Conservation (phyloP, 2,888 invertebrate genomes). For the Leuctra nigra region DNA sequence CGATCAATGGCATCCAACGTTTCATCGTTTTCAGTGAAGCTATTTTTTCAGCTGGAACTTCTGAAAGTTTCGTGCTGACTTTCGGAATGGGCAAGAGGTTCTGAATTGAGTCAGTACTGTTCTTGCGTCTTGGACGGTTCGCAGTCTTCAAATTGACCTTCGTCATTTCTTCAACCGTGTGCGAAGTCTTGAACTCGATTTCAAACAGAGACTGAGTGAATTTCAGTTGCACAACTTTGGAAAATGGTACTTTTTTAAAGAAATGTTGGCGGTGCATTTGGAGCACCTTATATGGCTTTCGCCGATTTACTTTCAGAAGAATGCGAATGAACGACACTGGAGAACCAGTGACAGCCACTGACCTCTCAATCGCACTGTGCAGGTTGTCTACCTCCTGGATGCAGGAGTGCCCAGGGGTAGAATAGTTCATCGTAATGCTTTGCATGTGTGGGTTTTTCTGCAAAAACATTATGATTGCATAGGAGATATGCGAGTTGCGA, state of each 20-base stretch:
- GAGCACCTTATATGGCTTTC: constrained; percentile 9
- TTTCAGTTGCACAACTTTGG: background rate
- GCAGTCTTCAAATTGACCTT: background rate
- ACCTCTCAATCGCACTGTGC: constrained; percentile 7
- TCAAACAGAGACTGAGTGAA: background rate
- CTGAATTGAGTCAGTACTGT: background rate
- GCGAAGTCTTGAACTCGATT: constrained; percentile 10
- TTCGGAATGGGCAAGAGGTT: background rate
- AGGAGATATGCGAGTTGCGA: background rate
- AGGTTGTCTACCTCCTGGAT: constrained; percentile 11
- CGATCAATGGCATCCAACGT: background rate
- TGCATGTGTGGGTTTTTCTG: background rate
- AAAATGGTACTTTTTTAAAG: background rate
- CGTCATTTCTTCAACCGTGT: background rate
- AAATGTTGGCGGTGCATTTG: constrained; percentile 5
- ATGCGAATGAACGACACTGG: constrained; percentile 6
- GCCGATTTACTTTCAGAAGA: constrained; percentile 2
- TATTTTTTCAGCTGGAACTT: background rate
- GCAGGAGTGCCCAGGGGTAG: constrained; percentile 9
- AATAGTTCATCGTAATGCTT: constrained; percentile 7
- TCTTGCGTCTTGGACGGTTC: background rate
- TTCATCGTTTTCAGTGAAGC: background rate
- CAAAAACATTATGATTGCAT: constrained; percentile 1
- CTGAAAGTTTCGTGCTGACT: background rate
- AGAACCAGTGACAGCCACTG: background rate